phyloP scores from a whole-genome alignment of 2,888 invertebrate species.

The Entomobrya multifasciata region DNA sequence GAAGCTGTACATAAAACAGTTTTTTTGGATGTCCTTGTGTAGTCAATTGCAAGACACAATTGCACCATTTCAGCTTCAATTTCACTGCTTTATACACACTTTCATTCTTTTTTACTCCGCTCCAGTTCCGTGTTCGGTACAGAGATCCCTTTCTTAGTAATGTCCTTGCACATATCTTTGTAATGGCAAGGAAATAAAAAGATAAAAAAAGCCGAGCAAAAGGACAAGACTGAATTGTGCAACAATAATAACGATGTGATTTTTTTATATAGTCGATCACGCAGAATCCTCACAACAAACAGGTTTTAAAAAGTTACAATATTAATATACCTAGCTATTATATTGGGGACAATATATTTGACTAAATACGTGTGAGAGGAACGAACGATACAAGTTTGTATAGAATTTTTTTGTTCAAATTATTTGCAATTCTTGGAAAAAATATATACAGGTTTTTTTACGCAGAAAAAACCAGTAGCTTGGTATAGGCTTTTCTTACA shows the following conservation, averaged over 20 bases:
- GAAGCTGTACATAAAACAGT: not conserved
- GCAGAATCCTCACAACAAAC: conserved; percentile 58
- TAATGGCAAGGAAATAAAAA: not conserved
- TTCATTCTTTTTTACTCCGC: not conserved
- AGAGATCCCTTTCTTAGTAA: too few species aligned
- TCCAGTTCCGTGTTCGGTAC: too few species aligned
- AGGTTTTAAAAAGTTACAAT: conserved; percentile 35
- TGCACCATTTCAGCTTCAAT: not conserved
- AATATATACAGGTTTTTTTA: too few species aligned
- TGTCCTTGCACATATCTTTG: not conserved
- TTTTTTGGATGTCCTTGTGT: not conserved
- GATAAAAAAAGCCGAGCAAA: too few species aligned
- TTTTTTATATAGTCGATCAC: conserved; percentile 35
- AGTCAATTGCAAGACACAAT: not conserved
- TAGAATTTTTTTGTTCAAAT: too few species aligned
- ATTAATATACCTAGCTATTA: too few species aligned
- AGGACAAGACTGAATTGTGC: not conserved
- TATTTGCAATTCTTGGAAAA: too few species aligned
- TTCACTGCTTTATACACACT: not conserved
- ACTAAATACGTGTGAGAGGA: too few species aligned
- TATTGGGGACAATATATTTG: too few species aligned
- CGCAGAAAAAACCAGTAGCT: too few species aligned
- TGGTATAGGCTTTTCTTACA: too few species aligned
- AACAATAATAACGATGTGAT: not conserved
- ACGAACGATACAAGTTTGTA: too few species aligned